Evolutionary conservation across 2,888 invertebrate species (phyloP).

Genomic region (Pinctada fucata): DNA sequence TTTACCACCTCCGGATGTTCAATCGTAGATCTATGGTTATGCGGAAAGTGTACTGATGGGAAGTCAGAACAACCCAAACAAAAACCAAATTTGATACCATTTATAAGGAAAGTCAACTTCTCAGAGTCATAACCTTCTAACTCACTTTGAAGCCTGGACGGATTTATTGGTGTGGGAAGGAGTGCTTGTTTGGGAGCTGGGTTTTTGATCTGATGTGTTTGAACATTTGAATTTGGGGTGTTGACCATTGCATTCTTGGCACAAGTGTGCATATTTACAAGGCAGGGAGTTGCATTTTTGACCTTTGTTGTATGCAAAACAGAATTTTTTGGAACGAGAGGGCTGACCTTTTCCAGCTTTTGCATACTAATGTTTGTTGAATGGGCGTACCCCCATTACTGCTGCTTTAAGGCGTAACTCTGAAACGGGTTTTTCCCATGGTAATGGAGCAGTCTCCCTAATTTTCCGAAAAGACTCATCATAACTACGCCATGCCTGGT

Average conservation of each 20-base stretch:
- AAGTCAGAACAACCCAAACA: not conserved
- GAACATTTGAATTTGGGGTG: constrained; percentile 18
- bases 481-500: constrained; percentile 14
- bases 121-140: not conserved
- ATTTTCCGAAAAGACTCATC: constrained; percentile 17
- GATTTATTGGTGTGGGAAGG: not conserved
- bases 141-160: not conserved
- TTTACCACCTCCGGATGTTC: not conserved
- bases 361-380: too few relatives aligned
- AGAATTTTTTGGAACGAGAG: too few relatives aligned
- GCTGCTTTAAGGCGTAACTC: constrained; percentile 6
- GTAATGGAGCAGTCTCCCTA: not conserved
- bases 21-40: not conserved
- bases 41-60: not conserved
- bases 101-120: not conserved
- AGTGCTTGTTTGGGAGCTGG: too few relatives aligned
- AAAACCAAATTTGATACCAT: not conserved
- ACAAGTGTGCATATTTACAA: constrained; percentile 16
- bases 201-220: too few relatives aligned
- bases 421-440: constrained; percentile 15
- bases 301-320: constrained; percentile 17
- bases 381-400: not conserved
- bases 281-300: not conserved
- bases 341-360: too few relatives aligned
- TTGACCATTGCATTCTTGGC: constrained; percentile 2